phyloP scores from a whole-genome alignment of 2,797 vertebrate species.

The Sebastes miniatus region DNA sequence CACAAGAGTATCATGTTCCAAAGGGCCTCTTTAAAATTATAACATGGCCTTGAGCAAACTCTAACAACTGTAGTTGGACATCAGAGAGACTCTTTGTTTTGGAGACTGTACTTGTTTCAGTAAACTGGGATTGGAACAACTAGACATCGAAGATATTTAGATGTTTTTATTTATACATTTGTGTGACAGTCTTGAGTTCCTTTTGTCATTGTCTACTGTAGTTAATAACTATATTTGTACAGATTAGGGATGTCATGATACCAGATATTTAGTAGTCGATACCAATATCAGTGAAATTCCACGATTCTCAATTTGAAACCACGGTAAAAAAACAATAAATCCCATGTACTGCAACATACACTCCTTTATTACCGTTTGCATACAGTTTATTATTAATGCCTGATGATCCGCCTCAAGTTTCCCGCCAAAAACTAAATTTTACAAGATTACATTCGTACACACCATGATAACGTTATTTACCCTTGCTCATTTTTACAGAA shows the following conservation, averaged over 20 bases:
- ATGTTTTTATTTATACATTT: not conserved
- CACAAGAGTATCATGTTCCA: slow-evolving; percentile 27
- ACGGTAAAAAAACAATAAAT: no score
- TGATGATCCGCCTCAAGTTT: no score
- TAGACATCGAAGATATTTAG: not conserved
- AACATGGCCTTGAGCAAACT: slow-evolving; percentile 28
- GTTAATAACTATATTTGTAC: slow-evolving; percentile 2
- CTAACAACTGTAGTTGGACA: slow-evolving; percentile 20
- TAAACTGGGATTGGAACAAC: slow-evolving; percentile 14
- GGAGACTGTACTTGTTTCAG: not conserved
- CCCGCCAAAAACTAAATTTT: no score
- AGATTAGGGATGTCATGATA: not conserved
- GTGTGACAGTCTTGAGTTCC: not conserved
- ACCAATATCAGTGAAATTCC: no score
- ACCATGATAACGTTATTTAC: no score
- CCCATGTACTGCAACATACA: no score
- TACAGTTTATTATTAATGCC: no score
- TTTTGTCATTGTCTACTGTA: not conserved
- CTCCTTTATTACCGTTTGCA: no score
- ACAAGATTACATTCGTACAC: no score
- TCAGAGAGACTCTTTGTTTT: slow-evolving; percentile 24
- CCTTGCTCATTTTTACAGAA: no score
- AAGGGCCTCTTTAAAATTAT: slow-evolving; percentile 31
- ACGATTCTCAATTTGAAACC: no score
- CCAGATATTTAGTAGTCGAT: no score